phyloP scores from a whole-genome alignment of 2,797 vertebrate species.

The Chaunax sp. region DNA sequence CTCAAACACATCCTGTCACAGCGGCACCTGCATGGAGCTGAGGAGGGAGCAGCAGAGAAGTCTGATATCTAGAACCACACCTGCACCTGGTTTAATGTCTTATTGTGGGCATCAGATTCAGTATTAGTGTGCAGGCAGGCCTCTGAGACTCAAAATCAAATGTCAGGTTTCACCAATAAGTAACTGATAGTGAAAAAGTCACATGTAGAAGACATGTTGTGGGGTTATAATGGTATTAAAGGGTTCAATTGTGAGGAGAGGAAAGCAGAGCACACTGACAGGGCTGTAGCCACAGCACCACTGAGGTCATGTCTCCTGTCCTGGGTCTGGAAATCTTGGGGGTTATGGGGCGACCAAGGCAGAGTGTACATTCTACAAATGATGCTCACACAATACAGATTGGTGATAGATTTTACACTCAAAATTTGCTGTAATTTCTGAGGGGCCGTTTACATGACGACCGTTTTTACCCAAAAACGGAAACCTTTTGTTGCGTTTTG shows the following conservation, averaged over 20 bases:
- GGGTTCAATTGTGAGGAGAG: neutral
- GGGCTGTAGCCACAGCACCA: neutral
- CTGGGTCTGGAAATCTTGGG: too few relatives aligned
- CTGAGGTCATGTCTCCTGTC: neutral
- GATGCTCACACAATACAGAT: neutral
- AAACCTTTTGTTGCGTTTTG: too few relatives aligned
- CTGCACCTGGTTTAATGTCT: neutral
- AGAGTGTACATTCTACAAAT: neutral
- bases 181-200: slow-evolving; percentile 15
- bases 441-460: too few relatives aligned
- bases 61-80: slow-evolving; percentile 56
- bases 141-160: neutral
- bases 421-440: neutral
- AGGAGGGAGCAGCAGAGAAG: slow-evolving; percentile 53
- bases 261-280: slow-evolving; percentile 2
- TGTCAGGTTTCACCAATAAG: neutral
- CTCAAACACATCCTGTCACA: slow-evolving; percentile 91
- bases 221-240: neutral
- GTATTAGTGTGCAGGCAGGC: neutral
- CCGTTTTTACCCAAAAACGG: too few relatives aligned
- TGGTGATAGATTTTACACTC: neutral
- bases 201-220: neutral
- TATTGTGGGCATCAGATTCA: neutral
- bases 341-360: too few relatives aligned
- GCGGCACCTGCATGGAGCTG: slow-evolving; percentile 82